Conservation (phyloP, 2,113 vertebrate species). For the Phylloscopus trochiloides region DNA sequence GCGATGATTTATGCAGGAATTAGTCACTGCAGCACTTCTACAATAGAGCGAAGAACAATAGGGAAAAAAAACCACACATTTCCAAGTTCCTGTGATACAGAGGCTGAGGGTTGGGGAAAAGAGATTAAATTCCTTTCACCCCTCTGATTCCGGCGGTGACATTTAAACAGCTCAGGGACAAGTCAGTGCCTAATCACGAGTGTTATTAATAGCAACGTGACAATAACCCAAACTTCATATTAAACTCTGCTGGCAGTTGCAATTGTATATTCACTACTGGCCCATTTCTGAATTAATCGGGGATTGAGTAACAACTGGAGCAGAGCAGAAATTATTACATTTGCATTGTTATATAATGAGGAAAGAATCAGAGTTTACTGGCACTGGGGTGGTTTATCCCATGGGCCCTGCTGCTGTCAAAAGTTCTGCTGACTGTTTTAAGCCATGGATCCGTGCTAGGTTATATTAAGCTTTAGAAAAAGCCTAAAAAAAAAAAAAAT, state of each 20-base stretch:
- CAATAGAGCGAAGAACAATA: slow-evolving; percentile 44
- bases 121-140: slow-evolving; percentile 12
- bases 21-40: slow-evolving; percentile 23
- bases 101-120: neutral
- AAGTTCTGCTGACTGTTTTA: neutral
- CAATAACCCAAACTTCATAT: slow-evolving; percentile 44
- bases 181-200: neutral
- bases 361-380: neutral
- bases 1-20: slow-evolving; percentile 63
- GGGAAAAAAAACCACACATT: neutral
- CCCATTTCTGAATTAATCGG: slow-evolving; percentile 43
- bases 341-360: slow-evolving; percentile 30
- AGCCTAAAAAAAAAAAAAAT: neutral
- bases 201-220: slow-evolving; percentile 16
- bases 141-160: neutral
- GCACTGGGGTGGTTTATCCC: neutral
- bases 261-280: slow-evolving; percentile 32
- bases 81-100: neutral
- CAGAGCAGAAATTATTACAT: slow-evolving; percentile 40
- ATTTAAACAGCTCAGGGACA: slow-evolving; percentile 16
- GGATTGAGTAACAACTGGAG: slow-evolving; percentile 49
- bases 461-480: neutral
- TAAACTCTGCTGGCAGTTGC: neutral
- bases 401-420: neutral
- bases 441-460: neutral